These are phyloP conservation scores for Spicauda simplicius DNA, from an alignment of 2,888 invertebrate genomes.

Conservation along the genomic window DNA sequence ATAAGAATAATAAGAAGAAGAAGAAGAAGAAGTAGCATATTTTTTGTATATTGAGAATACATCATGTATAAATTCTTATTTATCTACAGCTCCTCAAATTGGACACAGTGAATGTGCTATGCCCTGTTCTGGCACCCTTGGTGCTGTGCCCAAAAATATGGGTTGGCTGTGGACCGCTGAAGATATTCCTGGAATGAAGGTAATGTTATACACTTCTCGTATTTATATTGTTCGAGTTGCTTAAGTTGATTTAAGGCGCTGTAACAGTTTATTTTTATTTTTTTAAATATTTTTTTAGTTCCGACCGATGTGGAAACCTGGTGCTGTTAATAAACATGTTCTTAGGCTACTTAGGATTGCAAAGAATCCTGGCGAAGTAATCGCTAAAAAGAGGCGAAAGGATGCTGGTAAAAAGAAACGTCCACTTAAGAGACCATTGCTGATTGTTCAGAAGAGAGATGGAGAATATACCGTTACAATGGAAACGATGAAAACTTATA, in stretches of 20 bases:
- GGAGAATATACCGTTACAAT: slow-evolving; percentile 75
- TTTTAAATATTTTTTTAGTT: slow-evolving; percentile 65
- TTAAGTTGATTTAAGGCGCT: neutral
- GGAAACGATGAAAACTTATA: slow-evolving; percentile 74
- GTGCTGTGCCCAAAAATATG: slow-evolving; percentile 72
- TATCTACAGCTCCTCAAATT: slow-evolving; percentile 69
- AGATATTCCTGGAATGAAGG: slow-evolving; percentile 72
- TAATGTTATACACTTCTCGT: slow-evolving; percentile 42
- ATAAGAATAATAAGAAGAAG: too few species aligned
- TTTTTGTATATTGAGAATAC: too few species aligned
- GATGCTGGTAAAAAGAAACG: slow-evolving; percentile 57
- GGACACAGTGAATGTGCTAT: slow-evolving; percentile 70
- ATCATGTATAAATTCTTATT: neutral
- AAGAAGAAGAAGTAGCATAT: too few species aligned
- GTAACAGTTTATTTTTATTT: slow-evolving; percentile 45
- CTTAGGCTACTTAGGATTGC: slow-evolving; percentile 68
- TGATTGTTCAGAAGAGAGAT: slow-evolving; percentile 71
- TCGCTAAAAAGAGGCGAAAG: slow-evolving; percentile 67
- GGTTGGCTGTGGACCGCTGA: slow-evolving; percentile 81
- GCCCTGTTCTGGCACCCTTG: slow-evolving; percentile 64
- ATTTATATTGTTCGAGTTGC: neutral
- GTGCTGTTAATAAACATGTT: slow-evolving; percentile 73
- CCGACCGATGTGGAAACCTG: slow-evolving; percentile 75
- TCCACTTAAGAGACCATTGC: slow-evolving; percentile 67
- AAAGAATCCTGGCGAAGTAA: slow-evolving; percentile 62